These are phyloP conservation scores for Bujurquina vittata DNA, from an alignment of 2,113 vertebrate genomes.

Conservation along the genomic window DNA sequence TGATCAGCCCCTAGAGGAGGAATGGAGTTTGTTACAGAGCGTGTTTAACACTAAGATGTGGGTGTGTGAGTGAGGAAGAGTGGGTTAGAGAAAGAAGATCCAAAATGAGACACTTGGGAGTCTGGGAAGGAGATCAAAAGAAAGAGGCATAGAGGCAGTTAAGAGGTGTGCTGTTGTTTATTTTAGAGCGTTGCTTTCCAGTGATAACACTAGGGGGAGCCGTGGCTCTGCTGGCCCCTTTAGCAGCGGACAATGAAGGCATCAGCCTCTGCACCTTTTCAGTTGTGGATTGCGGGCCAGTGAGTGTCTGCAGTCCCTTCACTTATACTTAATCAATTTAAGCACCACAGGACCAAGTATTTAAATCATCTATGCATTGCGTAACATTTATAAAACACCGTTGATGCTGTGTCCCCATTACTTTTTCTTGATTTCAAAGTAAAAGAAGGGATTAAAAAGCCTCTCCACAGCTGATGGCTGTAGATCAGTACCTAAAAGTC, in stretches of 20 bases:
- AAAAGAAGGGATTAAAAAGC: background rate
- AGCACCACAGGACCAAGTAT: background rate
- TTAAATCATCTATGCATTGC: background rate
- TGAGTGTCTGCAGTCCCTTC: background rate
- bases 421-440: background rate
- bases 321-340: background rate
- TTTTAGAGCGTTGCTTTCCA: background rate
- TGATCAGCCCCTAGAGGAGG: background rate
- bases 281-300: slow-evolving; percentile 6
- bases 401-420: background rate
- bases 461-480: background rate
- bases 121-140: slow-evolving; percentile 13
- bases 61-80: background rate
- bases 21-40: background rate
- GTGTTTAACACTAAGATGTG: slow-evolving; percentile 17
- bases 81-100: background rate
- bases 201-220: slow-evolving; percentile 63
- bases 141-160: background rate
- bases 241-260: background rate
- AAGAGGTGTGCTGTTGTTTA: background rate
- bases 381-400: background rate
- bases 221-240: slow-evolving; percentile 34
- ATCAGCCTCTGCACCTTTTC: background rate
- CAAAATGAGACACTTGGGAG: slow-evolving; percentile 23
- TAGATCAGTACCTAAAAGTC: slow-evolving; percentile 2